Evolutionary conservation across 2,113 vertebrate genomes (phyloP).

Genomic region (Cichladusa arquata): DNA sequence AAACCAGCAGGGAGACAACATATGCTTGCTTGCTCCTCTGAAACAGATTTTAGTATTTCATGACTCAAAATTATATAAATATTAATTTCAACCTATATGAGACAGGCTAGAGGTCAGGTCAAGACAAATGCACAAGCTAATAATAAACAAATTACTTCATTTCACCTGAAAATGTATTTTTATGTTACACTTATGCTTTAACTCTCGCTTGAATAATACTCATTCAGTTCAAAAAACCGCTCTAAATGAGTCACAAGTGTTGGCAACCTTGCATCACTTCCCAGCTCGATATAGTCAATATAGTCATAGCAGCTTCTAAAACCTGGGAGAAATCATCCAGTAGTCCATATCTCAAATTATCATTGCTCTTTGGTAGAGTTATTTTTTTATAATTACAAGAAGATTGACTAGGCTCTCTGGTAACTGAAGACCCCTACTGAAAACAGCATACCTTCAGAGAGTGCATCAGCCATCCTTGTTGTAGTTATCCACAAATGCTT

Average conservation of each 20-base stretch:
- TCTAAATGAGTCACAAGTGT: neutral
- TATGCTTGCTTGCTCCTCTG: neutral
- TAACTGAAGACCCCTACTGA: neutral
- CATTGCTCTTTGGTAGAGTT: neutral
- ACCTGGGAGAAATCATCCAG: neutral
- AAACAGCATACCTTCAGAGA: neutral
- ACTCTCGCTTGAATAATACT: neutral
- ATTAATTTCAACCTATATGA: neutral
- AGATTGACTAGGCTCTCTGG: neutral
- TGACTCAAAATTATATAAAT: neutral
- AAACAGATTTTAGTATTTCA: neutral
- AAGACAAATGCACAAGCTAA: neutral
- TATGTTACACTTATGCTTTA: neutral
- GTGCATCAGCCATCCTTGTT: neutral
- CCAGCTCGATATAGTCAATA: neutral
- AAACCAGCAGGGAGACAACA: neutral
- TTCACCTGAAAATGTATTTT: neutral
- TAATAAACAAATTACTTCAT: neutral
- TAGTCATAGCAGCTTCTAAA: neutral
- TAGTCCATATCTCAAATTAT: neutral
- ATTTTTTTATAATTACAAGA: neutral
- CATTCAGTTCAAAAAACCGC: neutral
- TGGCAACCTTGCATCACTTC: neutral
- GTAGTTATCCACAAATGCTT: neutral
- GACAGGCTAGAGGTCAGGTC: neutral